Evolutionary conservation across 37 sponge, comb jelly and placozoan genomes (phyloP).

Genomic region (Bolinopsis microptera): DNA sequence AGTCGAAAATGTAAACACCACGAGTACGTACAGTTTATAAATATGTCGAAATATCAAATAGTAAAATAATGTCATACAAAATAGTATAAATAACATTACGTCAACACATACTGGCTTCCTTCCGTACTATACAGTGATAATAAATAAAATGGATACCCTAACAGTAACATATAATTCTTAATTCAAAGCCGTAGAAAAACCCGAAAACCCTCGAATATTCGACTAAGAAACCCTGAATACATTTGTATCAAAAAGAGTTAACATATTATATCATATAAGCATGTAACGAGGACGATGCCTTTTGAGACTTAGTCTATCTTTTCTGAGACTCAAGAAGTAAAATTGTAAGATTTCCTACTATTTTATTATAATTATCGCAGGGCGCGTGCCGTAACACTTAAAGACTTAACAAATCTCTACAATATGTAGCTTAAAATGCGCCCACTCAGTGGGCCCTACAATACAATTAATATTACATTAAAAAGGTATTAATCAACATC

Average conservation of each 20-base stretch:
- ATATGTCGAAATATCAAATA: slow-evolving; percentile 51
- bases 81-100: background rate
- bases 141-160: background rate
- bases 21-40: background rate
- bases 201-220: background rate
- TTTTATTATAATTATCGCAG: background rate
- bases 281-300: too few species aligned
- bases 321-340: background rate
- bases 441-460: too few species aligned
- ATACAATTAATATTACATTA: too few species aligned
- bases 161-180: background rate
- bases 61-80: slow-evolving; percentile 9
- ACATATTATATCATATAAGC: too few species aligned
- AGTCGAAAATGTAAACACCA: background rate
- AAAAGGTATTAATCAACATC: too few species aligned
- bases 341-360: background rate
- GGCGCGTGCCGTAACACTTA: background rate
- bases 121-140: background rate
- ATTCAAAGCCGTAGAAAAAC: background rate
- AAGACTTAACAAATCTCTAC: background rate
- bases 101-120: background rate
- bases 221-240: background rate
- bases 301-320: background rate
- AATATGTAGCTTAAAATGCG: background rate
- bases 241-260: too few species aligned